A percentile compares a stretch with the other conserved stretches of the same genome.
phyloP scores from a whole-genome alignment of 2,113 vertebrate genomes.

The Tyrannus savana region DNA sequence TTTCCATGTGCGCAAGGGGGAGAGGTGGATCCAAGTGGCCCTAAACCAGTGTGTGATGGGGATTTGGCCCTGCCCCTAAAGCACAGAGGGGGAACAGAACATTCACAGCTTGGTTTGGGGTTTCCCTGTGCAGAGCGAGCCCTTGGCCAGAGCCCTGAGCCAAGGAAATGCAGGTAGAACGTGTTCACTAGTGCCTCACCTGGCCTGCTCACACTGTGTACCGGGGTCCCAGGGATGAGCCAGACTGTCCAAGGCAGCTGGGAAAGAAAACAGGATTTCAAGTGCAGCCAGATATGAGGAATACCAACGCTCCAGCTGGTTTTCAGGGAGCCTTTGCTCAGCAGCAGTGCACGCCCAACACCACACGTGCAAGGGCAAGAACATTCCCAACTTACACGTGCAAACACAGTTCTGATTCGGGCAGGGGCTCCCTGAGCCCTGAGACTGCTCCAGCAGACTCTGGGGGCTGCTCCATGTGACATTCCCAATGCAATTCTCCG shows the following conservation, averaged over 20 bases:
- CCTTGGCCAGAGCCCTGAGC: background rate
- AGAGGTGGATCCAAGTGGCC: background rate
- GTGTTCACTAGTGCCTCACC: accelerated
- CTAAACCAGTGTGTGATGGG: background rate
- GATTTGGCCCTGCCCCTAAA: background rate
- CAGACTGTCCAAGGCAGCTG: background rate
- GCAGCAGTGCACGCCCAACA: background rate
- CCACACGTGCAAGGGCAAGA: accelerated
- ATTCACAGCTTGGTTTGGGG: background rate
- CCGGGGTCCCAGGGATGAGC: accelerated
- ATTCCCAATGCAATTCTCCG: background rate
- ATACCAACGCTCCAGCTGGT: accelerated
- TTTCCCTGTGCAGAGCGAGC: background rate
- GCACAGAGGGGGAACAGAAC: background rate
- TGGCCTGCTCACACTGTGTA: accelerated
- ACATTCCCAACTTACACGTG: accelerated
- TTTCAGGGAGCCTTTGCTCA: background rate
- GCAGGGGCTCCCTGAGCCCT: background rate
- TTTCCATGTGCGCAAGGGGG: background rate
- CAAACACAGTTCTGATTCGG: background rate
- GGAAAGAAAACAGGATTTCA: background rate
- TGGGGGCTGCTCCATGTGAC: accelerated
- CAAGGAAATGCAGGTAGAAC: accelerated
- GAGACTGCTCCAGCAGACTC: background rate
- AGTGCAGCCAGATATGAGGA: background rate